A percentile compares a stretch with the other conserved stretches of the same genome.
Evolutionary conservation across 2,797 vertebrate species (phyloP).

Genomic region (Melanogrammus aeglefinus): DNA sequence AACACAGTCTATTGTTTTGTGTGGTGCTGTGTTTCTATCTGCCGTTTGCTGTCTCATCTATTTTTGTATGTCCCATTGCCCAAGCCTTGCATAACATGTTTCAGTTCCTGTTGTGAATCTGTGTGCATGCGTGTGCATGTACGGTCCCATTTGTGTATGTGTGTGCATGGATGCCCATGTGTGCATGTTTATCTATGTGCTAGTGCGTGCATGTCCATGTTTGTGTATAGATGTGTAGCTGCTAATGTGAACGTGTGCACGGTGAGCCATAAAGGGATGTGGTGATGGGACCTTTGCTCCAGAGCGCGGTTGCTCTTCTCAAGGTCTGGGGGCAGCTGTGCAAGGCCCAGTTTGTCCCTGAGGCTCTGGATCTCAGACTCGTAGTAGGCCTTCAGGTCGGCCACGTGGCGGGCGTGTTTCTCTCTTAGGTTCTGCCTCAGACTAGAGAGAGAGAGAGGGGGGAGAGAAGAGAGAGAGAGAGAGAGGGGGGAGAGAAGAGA

Average conservation of each 20-base stretch:
- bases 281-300: slow-evolving; percentile 73
- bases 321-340: slow-evolving; percentile 73
- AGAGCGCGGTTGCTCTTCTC: slow-evolving; percentile 83
- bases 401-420: slow-evolving; percentile 88
- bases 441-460: slow-evolving; percentile 56
- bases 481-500: not conserved
- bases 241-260: not conserved
- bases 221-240: not conserved
- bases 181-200: not conserved
- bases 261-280: not conserved
- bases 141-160: not conserved
- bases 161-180: not conserved
- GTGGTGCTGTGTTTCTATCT: not conserved
- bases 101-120: not conserved
- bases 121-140: not conserved
- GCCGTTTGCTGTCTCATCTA: not conserved
- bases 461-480: not conserved
- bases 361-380: slow-evolving; percentile 86
- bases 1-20: not conserved
- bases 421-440: slow-evolving; percentile 90
- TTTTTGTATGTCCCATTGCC: not conserved
- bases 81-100: not conserved
- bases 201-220: not conserved
- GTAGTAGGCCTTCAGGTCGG: slow-evolving; percentile 91
- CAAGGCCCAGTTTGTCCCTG: slow-evolving; percentile 81